Evolutionary conservation across 2,113 vertebrate species (phyloP).

Genomic region (Charina bottae): DNA sequence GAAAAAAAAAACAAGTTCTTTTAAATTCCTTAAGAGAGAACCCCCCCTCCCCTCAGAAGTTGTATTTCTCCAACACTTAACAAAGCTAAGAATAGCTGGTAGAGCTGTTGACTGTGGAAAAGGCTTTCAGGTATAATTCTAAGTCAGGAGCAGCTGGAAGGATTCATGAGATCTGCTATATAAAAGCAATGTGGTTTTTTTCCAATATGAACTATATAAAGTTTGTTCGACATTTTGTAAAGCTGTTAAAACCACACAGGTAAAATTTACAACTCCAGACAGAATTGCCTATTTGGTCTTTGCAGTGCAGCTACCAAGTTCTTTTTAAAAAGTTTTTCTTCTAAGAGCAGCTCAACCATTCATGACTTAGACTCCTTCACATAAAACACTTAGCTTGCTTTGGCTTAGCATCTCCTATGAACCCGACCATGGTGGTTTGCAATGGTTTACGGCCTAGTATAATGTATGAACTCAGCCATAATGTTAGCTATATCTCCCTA

Average conservation of each 20-base stretch:
- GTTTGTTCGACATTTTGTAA: not conserved
- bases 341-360: not conserved
- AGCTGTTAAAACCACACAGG: not conserved
- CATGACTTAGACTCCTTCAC: not conserved
- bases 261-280: not conserved
- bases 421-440: not conserved
- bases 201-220: not conserved
- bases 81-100: constrained; percentile 2
- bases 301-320: no score
- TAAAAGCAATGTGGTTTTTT: no score
- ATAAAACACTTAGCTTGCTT: not conserved
- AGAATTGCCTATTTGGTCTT: not conserved
- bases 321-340: not conserved
- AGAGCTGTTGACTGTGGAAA: constrained; percentile 10
- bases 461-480: not conserved
- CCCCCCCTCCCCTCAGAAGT: not conserved
- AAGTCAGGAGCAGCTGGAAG: not conserved
- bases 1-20: no score
- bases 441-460: not conserved
- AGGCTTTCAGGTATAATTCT: not conserved
- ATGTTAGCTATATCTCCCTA: not conserved
- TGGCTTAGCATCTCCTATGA: not conserved
- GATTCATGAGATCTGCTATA: no score
- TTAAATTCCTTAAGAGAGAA: not conserved
- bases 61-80: not conserved